phyloP scores from a whole-genome alignment of 64 coral and sea anemone species.

The Stichodactyla mertensii region DNA sequence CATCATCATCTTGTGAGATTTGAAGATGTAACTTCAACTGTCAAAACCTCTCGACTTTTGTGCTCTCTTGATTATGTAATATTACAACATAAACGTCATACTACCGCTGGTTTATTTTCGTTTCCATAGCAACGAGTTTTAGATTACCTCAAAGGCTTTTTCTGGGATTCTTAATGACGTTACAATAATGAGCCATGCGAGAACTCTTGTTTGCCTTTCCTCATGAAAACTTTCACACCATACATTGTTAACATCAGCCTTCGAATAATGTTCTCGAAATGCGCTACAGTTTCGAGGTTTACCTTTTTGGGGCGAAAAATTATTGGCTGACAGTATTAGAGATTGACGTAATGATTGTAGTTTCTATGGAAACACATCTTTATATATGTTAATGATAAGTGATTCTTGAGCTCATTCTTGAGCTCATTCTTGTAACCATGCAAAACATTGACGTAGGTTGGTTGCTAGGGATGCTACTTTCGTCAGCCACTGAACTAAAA shows the following conservation, averaged over 20 bases:
- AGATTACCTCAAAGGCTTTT: not conserved
- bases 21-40: not conserved
- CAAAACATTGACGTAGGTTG: not conserved
- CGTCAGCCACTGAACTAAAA: not conserved
- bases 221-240: too few relatives aligned
- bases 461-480: not conserved
- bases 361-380: not conserved
- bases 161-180: not conserved
- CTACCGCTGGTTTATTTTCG: not conserved
- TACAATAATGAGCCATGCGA: not conserved
- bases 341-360: not conserved
- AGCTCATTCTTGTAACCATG: not conserved
- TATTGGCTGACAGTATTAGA: not conserved
- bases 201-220: not conserved
- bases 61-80: not conserved
- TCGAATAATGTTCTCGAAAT: not conserved
- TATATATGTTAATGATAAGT: not conserved
- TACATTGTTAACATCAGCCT: not conserved
- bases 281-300: not conserved
- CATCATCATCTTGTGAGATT: not conserved
- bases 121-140: not conserved
- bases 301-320: too few relatives aligned
- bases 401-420: too few relatives aligned
- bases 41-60: not conserved
- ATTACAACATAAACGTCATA: not conserved